Conservation (phyloP, 2,888 invertebrate species). For the Tetheella fluctuosa region DNA sequence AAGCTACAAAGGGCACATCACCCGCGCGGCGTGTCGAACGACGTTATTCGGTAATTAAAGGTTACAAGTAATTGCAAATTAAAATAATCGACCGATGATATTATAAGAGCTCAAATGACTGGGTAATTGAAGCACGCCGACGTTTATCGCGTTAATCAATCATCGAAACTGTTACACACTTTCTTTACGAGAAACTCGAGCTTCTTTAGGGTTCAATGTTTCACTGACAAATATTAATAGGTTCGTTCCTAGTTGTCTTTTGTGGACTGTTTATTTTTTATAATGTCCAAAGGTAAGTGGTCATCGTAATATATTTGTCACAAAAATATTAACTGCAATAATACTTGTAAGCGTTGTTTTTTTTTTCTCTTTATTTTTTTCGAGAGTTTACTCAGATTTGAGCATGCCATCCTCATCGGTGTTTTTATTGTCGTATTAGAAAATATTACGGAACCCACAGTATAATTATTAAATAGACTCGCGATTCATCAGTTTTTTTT, state of each 20-base stretch:
- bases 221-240: neutral
- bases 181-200: slow-evolving; percentile 5
- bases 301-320: too few species aligned
- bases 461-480: neutral
- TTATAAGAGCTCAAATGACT: slow-evolving; percentile 36
- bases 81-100: slow-evolving; percentile 45
- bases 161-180: slow-evolving; percentile 23
- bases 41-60: slow-evolving; percentile 49
- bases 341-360: too few species aligned
- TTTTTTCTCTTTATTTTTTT: too few species aligned
- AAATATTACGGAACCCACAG: neutral
- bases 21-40: slow-evolving; percentile 18
- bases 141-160: slow-evolving; percentile 46
- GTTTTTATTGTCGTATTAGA: too few species aligned
- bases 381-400: too few species aligned
- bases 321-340: too few species aligned
- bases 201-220: neutral
- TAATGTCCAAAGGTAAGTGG: too few species aligned
- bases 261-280: neutral
- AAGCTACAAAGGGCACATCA: slow-evolving; percentile 5
- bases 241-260: neutral
- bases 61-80: slow-evolving; percentile 54
- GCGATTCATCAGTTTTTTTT: neutral
- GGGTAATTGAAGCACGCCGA: slow-evolving; percentile 29
- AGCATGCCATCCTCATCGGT: too few species aligned